Evolutionary conservation across 2,113 vertebrate genomes (phyloP).

Genomic region (Labeo catla): DNA sequence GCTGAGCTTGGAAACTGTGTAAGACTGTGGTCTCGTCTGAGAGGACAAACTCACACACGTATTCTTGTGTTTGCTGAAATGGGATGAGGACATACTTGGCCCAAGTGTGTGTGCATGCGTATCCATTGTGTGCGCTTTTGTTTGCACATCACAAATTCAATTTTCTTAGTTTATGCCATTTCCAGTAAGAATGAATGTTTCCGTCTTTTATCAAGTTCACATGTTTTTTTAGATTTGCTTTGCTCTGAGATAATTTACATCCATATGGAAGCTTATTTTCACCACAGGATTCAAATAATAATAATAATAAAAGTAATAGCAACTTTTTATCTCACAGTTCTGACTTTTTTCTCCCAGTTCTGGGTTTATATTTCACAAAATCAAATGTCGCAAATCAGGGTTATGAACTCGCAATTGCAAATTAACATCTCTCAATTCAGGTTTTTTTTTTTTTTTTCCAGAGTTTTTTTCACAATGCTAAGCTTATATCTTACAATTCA

Average conservation of each 20-base stretch:
- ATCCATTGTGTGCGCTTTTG: constrained; percentile 58
- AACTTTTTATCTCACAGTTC: background rate
- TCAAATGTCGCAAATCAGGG: too few species aligned
- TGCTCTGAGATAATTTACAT: background rate
- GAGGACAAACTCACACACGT: constrained; percentile 70
- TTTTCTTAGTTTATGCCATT: constrained; percentile 50
- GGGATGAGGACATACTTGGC: constrained; percentile 75
- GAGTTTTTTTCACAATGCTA: too few species aligned
- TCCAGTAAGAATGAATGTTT: constrained; percentile 36
- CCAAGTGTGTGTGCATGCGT: constrained; percentile 59
- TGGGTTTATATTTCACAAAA: too few species aligned
- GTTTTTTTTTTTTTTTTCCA: too few species aligned
- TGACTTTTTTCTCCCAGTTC: too few species aligned
- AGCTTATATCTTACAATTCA: too few species aligned
- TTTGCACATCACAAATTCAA: background rate
- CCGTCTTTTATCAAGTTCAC: background rate
- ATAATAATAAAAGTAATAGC: background rate
- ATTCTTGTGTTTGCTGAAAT: constrained; percentile 72
- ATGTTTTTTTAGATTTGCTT: background rate
- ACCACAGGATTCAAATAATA: too few species aligned
- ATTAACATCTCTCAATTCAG: too few species aligned
- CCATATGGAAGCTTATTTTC: background rate
- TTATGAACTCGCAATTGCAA: too few species aligned
- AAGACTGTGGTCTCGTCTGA: constrained; percentile 64
- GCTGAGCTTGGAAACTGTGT: constrained; percentile 71